Percentiles rank a stretch among this genome's conserved stretches.
These are phyloP conservation scores for Nasonia longicornis DNA, from an alignment of 1,140 invertebrate genomes.

Conservation along the genomic window DNA sequence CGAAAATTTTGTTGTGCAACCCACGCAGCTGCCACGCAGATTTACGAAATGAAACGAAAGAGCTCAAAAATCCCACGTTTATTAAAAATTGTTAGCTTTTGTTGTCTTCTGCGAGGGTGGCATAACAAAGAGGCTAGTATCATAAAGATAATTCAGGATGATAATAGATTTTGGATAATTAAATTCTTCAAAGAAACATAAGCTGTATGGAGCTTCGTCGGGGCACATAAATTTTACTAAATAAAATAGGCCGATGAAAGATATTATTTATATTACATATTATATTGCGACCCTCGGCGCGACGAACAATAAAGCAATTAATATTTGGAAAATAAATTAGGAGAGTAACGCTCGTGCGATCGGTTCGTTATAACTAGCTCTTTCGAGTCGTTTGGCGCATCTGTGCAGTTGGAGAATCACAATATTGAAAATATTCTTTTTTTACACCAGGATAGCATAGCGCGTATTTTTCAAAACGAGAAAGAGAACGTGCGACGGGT, in stretches of 20 bases:
- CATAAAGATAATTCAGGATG: neutral
- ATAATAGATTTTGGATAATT: neutral
- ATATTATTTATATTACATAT: neutral
- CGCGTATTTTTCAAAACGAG: conserved; percentile 47
- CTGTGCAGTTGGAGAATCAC: conserved; percentile 18
- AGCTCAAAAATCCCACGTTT: conserved; percentile 1
- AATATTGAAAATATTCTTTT: conserved; percentile 44
- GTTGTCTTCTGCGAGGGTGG: neutral
- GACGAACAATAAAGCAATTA: too few species aligned
- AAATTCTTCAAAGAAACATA: neutral
- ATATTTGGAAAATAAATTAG: too few species aligned
- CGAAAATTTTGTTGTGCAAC: conserved; percentile 8
- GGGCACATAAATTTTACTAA: neutral
- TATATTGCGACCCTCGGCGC: neutral
- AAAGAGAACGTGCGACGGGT: conserved; percentile 44
- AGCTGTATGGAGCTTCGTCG: too few species aligned
- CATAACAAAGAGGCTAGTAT: neutral
- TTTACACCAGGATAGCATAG: conserved; percentile 47
- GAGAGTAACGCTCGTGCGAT: too few species aligned
- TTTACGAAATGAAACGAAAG: conserved; percentile 38
- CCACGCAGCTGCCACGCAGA: neutral
- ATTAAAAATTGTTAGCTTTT: neutral
- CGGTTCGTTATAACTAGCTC: neutral
- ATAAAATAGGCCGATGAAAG: neutral
- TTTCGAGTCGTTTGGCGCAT: conserved; percentile 36